Base-by-base conservation (phyloP, 1,140 invertebrate species). In the Venustaconcha ellipsiformis region DNA sequence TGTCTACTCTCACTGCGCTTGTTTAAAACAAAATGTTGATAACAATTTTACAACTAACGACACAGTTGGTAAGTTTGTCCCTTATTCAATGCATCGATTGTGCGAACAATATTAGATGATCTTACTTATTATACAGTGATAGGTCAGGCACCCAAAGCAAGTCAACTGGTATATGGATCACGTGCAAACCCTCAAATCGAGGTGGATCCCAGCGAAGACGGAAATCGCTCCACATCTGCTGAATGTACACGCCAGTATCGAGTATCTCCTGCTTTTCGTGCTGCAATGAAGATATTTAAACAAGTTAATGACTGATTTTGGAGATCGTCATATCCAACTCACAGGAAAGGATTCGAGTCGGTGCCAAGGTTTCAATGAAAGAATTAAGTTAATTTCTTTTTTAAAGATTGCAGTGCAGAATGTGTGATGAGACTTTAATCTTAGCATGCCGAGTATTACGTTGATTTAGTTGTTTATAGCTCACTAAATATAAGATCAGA, bases 101-200 rank as follows among this genome's bases (percentile, higher is more conserved):
- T 37, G 55, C 26, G 67, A 20, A 56, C n/a, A 66, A 57, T 18
- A 23, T 17, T 20, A 55, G 55, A 2, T 30, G 20, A 5, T 67
- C 82, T 86, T 84, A 92, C 92, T 89, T 92, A 83, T 92, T 92
- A 73, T 92, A 92, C 2, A 92, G 85, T n/a, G 92, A 91, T 74
- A 93, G 91, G 78, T 92, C 92, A 80, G 92, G 92, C 23, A 91
- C 87, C 92, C 92, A 93, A 20, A 93, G 87, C 70, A 85, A 86
- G 57, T 90, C 85, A 72, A 91, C 91, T 8, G 92, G 81, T n/a
- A 84, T 20, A 56, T 79, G 78, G 15, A 84, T 78, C 0, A 74
- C 71, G n/a, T 78, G 70, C 17, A 83, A 74, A 17, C 78, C 80
- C 14, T 62, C 30, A 57, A 79, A 82, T 23, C 78, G 67, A 2